Conservation (phyloP, 2,888 invertebrate genomes). For the Prenolepis imparis region DNA sequence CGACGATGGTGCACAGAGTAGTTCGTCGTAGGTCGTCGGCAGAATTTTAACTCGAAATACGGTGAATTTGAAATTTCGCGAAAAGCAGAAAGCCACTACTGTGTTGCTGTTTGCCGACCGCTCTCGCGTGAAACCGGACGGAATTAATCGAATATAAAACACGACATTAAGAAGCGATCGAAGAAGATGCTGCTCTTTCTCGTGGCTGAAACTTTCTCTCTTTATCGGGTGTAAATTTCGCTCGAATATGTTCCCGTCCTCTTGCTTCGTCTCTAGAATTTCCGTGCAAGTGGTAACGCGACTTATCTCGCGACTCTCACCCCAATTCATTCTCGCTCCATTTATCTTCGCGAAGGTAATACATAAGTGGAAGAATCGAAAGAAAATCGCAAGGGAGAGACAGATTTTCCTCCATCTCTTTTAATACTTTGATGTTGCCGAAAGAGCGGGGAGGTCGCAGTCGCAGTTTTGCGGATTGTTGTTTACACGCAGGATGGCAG, state of each 20-base stretch:
- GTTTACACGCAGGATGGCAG: constrained; percentile 57
- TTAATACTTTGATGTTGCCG: constrained; percentile 2
- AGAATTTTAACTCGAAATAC: constrained; percentile 59
- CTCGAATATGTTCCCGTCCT: not conserved
- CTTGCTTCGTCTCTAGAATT: not conserved
- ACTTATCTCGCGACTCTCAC: constrained; percentile 18
- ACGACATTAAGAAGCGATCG: constrained; percentile 62
- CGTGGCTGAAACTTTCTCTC: constrained; percentile 32
- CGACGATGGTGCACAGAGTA: not conserved
- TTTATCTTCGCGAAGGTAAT: constrained; percentile 18
- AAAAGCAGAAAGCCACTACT: not conserved
- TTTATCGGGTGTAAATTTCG: constrained; percentile 34
- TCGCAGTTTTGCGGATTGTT: constrained; percentile 61
- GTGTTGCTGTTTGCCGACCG: constrained; percentile 21
- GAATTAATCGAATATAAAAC: constrained; percentile 76
- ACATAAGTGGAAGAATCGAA: not conserved
- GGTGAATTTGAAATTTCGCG: constrained; percentile 69
- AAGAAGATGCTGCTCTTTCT: constrained; percentile 6
- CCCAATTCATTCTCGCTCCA: constrained; percentile 42
- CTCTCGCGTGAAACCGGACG: constrained; percentile 69
- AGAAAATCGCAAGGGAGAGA: constrained; percentile 11
- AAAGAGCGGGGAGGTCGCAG: constrained; percentile 10
- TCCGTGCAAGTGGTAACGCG: constrained; percentile 11
- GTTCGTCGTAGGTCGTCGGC: not conserved
- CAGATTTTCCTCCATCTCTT: not conserved